Conservation (phyloP, 1,140 invertebrate genomes). For the Diuraphis noxia region DNA sequence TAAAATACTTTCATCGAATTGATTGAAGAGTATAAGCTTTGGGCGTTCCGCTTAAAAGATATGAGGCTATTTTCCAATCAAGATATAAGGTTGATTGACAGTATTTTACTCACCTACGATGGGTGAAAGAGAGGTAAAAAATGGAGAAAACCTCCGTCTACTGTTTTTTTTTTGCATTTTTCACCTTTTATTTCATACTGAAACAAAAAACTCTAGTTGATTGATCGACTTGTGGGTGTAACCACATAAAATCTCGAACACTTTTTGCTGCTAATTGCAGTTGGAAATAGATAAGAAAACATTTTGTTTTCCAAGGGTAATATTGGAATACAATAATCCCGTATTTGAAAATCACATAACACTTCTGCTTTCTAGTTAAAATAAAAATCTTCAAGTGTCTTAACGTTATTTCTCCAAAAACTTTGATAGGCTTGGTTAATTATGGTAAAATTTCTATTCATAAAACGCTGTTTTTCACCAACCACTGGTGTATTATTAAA, state of each 20-base stretch:
- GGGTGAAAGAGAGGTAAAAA: constrained; percentile 31
- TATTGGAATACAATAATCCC: neutral
- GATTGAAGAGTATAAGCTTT: constrained; percentile 30
- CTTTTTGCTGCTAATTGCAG: constrained; percentile 14
- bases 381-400: neutral
- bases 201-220: constrained; percentile 38
- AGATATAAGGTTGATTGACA: constrained; percentile 49
- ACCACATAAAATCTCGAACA: neutral
- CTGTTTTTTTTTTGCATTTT: constrained; percentile 13
- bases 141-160: constrained; percentile 35
- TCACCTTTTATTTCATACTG: neutral
- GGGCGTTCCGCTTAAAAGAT: constrained; percentile 28
- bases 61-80: constrained; percentile 41
- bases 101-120: constrained; percentile 22
- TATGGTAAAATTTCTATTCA: constrained; percentile 26
- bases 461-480: constrained; percentile 45
- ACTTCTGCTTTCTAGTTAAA: neutral
- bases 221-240: constrained; percentile 45
- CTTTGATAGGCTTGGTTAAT: constrained; percentile 31
- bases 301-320: neutral
- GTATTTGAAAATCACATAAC: neutral
- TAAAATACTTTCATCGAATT: neutral
- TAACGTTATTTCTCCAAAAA: neutral
- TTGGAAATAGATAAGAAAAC: neutral
- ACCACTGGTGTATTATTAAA: constrained; percentile 39